Evolutionary conservation across 2,888 invertebrate genomes (phyloP), one percentile per base, ranked within the genome.

Genomic region (Campoplex capitator): DNA sequence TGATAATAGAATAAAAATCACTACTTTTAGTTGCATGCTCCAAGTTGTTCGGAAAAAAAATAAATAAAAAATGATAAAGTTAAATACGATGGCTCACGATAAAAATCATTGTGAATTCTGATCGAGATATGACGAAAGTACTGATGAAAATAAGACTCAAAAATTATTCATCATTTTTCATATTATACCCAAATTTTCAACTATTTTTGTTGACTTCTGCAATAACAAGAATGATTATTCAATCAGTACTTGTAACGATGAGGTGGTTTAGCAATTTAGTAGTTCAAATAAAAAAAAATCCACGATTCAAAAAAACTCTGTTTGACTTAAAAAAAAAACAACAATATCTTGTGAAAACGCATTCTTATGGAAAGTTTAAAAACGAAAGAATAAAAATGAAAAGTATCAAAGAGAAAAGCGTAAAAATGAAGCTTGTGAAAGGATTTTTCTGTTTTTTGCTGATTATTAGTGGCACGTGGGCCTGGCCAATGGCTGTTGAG

Each of bases 401-500:
- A 6, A 62, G 62, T 16, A 62, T 16, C 3, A 62, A 16, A 16
- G 28, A 28, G 28, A 13, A 62, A 42, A 42, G 9, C 18, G 2
- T 0, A 9, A 67, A 9, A 35, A 62, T 7, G 28, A 65, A 28
- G 4, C 18, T 1, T 13, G 11, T 13, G 45, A 45, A 28, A 62
- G 4, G 32, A 68, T 38, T 38, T 68, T 42, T n/a, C 2, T 23
- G n/a, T 9, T 38, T 42, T 68, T 42, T 42, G 0, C 9, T n/a
- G 42, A 68, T 42, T 3, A 1, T 42, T n/a, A 9, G 42, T 42
- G 68, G 38, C 68, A 68, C 68, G 68, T 68, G 68, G 18, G n/a
- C n/a, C 68, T 35, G 62, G 38, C 62, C 51, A 68, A 68, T 42
- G 54, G 23, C 68, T 62, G 62, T 62, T 6, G 32, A 62, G 32